Evolutionary conservation across 2,113 vertebrate species (phyloP), one percentile per base, ranked within the genome.

Genomic region (Oxyruncus cristatus): DNA sequence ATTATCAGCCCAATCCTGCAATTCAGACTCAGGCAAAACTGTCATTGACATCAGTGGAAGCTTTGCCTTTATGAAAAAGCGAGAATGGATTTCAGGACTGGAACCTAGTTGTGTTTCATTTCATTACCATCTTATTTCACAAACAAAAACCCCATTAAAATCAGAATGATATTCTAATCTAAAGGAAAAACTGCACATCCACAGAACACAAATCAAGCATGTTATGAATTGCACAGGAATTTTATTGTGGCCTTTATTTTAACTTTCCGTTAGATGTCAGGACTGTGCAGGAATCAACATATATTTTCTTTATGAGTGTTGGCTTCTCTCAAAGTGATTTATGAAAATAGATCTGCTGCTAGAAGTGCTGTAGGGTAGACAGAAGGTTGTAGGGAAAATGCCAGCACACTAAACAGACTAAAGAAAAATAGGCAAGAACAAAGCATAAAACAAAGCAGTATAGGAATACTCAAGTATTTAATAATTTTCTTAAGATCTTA

Each of bases 251-350:
- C 46, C 41, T 89, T 72, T 95, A 78, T 95, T 94, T 87, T 89
- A 78, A 85, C 70, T 95, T 92, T 58, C 84, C 1, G 2, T 95
- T 91, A 76, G 63, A 93, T 79, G 89, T 94, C 93, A 95, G 81
- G 24, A 79, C 85, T 52, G 46, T 49, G 81, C 87, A 93, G 93
- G 92, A 97, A 94, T 95, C 93, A 96, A 85, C 89, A 94, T 78
- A 79, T 62, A 92, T 95, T 95, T 94, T 46, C 81, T 72, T 95
- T 95, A 92, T 89, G 77, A 91, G 58, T 72, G 66, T 82, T 97
- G 94, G 87, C 94, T 95, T 97, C 87, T 91, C 91, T 95, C 89
- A 88, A 75, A 91, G 49, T 88, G 70, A 95, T 92, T 95, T 96
- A 94, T 85, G 66, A 82, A 94, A 95, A 92, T n/a, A 75, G 49